A percentile compares a stretch with the other conserved stretches of the same genome.
Conservation (phyloP, 1,140 invertebrate species). For the Sitodiplosis mosellana region DNA sequence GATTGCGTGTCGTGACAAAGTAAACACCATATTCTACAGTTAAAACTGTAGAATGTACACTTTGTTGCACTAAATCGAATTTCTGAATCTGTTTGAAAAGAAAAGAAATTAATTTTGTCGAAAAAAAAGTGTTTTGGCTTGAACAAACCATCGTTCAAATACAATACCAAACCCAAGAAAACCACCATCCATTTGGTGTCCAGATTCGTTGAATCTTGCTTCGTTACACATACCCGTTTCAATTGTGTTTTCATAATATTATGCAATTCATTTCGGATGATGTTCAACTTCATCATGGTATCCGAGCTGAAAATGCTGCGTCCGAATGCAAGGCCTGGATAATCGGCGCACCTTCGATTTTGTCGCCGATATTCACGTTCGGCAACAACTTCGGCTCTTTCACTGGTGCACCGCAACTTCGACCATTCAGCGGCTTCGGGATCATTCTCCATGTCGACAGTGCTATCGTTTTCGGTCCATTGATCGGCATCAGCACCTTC, state of each 20-base stretch:
- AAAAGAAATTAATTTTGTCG: background rate
- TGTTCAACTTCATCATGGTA: constrained; percentile 93
- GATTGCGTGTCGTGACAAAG: too few relatives aligned
- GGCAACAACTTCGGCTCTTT: constrained; percentile 68
- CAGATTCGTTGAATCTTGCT: too few relatives aligned
- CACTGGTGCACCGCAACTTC: constrained; percentile 67
- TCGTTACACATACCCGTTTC: constrained; percentile 67
- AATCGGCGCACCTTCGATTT: constrained; percentile 65
- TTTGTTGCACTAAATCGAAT: too few relatives aligned
- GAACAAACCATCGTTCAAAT: too few relatives aligned
- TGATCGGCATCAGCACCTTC: constrained; percentile 30
- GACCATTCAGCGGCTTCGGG: constrained; percentile 59
- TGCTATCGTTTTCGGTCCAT: constrained; percentile 24
- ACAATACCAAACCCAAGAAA: too few relatives aligned
- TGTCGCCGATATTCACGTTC: constrained; percentile 58
- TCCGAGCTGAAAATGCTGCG: constrained; percentile 87
- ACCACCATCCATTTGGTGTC: too few relatives aligned
- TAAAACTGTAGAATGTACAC: too few relatives aligned
- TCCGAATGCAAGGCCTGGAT: constrained; percentile 79
- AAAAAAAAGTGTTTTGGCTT: background rate
- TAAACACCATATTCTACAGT: too few relatives aligned
- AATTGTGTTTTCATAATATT: constrained; percentile 93
- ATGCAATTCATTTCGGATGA: constrained; percentile 91
- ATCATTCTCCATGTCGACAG: constrained; percentile 38
- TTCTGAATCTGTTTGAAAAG: background rate